A percentile compares a stretch with the other conserved stretches of the same genome.
Evolutionary conservation across 2,888 invertebrate species (phyloP).

Genomic region (Eupithecia subfuscata): DNA sequence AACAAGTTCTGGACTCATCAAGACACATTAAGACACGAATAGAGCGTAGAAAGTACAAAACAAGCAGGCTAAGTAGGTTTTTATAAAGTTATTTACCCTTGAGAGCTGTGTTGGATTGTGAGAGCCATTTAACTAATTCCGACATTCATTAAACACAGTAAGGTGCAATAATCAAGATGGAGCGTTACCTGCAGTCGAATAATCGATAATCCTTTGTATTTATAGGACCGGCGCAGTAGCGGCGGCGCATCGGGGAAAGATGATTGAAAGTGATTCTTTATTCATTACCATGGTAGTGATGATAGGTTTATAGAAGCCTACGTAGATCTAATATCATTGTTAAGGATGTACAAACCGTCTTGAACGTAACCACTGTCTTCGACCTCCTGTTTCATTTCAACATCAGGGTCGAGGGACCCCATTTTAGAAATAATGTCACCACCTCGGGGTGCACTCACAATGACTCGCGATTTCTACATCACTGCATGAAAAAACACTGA

Average conservation of each 20-base stretch:
- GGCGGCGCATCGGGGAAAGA: background rate
- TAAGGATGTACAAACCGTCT: constrained; percentile 56
- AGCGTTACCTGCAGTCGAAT: background rate
- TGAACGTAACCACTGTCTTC: constrained; percentile 67
- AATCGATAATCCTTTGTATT: background rate
- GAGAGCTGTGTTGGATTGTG: background rate
- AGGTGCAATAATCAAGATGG: background rate
- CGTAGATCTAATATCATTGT: background rate
- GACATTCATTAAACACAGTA: background rate
- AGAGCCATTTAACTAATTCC: background rate
- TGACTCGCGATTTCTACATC: constrained; percentile 42
- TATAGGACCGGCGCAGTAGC: background rate
- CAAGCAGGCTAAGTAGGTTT: background rate
- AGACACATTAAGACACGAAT: background rate
- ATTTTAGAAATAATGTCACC: constrained; percentile 51
- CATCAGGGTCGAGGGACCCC: constrained; percentile 58
- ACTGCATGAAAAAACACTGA: constrained; percentile 40
- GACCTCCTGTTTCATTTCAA: constrained; percentile 54
- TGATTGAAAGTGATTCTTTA: background rate
- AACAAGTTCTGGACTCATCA: background rate
- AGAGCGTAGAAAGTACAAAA: background rate
- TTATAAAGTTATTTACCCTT: background rate
- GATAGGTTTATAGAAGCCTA: background rate
- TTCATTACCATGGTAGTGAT: background rate
- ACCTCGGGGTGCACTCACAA: constrained; percentile 29